Evolutionary conservation across 2,113 vertebrate species (phyloP).

Genomic region (Condylura cristata): DNA sequence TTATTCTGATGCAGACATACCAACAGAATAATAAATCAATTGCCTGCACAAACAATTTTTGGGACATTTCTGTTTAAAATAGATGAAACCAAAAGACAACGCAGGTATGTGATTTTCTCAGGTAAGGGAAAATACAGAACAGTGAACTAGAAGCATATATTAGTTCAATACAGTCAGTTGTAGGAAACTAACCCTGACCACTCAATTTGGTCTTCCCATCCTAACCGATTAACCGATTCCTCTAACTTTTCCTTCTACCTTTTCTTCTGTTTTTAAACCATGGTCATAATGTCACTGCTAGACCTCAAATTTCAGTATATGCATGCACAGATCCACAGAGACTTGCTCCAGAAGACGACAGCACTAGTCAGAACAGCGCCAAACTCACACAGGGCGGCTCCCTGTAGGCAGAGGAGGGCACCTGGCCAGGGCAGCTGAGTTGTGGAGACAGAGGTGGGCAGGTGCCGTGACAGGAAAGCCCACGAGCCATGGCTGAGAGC

Average conservation of each 20-base stretch:
- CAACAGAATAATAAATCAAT: background rate
- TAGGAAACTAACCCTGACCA: too few species aligned
- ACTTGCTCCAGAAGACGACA: background rate
- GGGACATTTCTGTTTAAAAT: background rate
- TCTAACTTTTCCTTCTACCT: background rate
- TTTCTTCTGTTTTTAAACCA: background rate
- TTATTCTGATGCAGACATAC: background rate
- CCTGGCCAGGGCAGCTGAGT: too few species aligned
- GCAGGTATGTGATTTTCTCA: background rate
- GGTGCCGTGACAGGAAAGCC: background rate
- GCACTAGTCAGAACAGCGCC: background rate
- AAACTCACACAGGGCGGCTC: rapidly evolving
- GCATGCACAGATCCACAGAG: background rate
- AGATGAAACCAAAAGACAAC: background rate
- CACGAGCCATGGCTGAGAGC: background rate
- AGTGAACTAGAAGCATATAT: background rate
- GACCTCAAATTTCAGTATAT: background rate
- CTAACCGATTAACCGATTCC: background rate
- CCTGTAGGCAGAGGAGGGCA: background rate
- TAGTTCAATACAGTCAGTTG: background rate
- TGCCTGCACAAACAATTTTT: background rate
- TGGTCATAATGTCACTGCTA: background rate
- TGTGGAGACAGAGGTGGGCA: background rate
- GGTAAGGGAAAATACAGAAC: background rate
- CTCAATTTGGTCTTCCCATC: background rate